Conservation (phyloP, 2,113 vertebrate species). For the Marmota monax region DNA sequence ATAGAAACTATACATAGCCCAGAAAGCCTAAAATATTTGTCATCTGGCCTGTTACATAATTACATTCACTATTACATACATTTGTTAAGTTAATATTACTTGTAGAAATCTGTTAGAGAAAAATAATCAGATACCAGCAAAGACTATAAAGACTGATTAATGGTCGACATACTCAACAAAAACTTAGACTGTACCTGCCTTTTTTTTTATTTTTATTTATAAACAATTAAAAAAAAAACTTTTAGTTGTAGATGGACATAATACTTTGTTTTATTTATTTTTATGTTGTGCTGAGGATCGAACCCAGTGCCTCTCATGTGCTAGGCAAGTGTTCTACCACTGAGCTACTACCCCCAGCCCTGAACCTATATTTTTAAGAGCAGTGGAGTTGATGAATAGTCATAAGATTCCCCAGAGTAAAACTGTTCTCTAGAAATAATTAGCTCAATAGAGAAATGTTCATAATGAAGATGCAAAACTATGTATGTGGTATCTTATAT, state of each 20-base stretch:
- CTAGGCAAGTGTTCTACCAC: too few relatives aligned
- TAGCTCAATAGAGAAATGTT: not conserved
- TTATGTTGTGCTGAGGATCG: too few relatives aligned
- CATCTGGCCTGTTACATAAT: not conserved
- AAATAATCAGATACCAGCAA: constrained; percentile 13
- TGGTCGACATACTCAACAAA: not conserved
- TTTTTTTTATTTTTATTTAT: not conserved
- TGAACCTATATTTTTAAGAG: constrained; percentile 13
- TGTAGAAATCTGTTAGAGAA: not conserved
- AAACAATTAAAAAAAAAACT: too few relatives aligned
- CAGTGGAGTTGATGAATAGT: not conserved
- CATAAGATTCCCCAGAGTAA: not conserved
- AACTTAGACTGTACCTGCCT: not conserved
- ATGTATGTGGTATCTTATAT: not conserved
- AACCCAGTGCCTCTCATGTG: too few relatives aligned
- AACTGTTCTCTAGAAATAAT: not conserved
- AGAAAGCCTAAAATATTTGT: not conserved
- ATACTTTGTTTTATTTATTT: too few relatives aligned
- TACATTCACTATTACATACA: not conserved
- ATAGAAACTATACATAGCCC: not conserved
- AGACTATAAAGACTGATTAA: not conserved
- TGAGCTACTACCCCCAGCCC: too few relatives aligned
- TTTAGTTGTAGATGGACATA: too few relatives aligned
- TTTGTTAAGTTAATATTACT: constrained; percentile 9
- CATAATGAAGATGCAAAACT: not conserved